phyloP scores from a whole-genome alignment of 2,797 vertebrate species.

The Yasuhikotakia modesta region DNA sequence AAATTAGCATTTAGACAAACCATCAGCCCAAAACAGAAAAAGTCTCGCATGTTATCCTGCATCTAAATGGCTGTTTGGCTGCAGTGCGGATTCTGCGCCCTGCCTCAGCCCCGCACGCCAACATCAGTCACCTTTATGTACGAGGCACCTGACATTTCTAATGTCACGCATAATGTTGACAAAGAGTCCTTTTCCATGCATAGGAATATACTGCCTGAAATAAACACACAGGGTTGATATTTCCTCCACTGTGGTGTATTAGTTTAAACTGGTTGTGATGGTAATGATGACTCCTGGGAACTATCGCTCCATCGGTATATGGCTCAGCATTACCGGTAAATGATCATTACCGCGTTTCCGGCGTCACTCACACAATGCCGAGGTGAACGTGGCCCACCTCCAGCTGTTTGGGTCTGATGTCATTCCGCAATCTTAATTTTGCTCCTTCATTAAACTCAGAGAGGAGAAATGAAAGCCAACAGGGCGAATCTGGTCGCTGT shows the following conservation, averaged over 20 bases:
- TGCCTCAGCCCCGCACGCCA: constrained; percentile 36
- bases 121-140: constrained; percentile 56
- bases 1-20: constrained; percentile 62
- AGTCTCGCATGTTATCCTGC: constrained; percentile 50
- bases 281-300: constrained; percentile 51
- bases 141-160: constrained; percentile 55
- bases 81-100: constrained; percentile 45
- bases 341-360: constrained; percentile 52
- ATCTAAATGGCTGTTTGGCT: constrained; percentile 59
- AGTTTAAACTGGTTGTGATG: constrained; percentile 44
- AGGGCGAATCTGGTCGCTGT: constrained; percentile 46
- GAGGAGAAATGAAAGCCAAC: constrained; percentile 58
- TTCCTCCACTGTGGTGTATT: constrained; percentile 47
- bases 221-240: constrained; percentile 52
- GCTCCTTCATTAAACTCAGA: constrained; percentile 57
- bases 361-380: constrained; percentile 28
- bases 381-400: constrained; percentile 68
- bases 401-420: constrained; percentile 56
- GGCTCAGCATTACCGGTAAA: constrained; percentile 53
- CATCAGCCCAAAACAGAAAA: constrained; percentile 42
- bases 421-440: constrained; percentile 58
- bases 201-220: constrained; percentile 46
- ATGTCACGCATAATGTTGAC: constrained; percentile 56
- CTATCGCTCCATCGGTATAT: constrained; percentile 32
- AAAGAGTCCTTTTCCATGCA: constrained; percentile 54